phyloP scores from a whole-genome alignment of 2,888 invertebrate genomes.

The Spisula solida region DNA sequence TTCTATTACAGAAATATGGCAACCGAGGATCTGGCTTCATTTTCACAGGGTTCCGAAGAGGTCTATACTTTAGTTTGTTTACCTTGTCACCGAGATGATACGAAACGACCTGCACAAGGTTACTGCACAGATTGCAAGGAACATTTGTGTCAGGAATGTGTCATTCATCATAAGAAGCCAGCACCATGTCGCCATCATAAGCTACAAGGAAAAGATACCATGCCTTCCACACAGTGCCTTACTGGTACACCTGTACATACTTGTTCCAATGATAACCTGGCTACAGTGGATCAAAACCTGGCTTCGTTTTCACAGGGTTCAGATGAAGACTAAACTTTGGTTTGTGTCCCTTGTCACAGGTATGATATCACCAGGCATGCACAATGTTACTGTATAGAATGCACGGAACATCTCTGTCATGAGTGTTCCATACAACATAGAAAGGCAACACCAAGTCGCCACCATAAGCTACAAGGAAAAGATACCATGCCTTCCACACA shows the following conservation, averaged over 20 bases:
- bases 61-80: too few species aligned
- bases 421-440: neutral
- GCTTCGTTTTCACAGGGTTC: neutral
- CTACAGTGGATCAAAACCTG: neutral
- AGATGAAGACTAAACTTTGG: too few species aligned
- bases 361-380: neutral
- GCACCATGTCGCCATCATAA: neutral
- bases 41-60: too few species aligned
- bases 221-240: neutral
- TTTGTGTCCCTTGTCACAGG: too few species aligned
- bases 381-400: neutral
- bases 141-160: slow-evolving; percentile 19
- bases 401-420: neutral
- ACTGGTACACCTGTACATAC: neutral
- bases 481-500: neutral
- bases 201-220: neutral
- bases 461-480: neutral
- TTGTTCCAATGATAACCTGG: neutral
- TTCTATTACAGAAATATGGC: neutral
- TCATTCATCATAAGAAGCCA: neutral
- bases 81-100: neutral
- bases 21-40: neutral
- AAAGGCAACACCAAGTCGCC: neutral
- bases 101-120: neutral
- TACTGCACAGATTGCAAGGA: neutral